Conservation (phyloP, 2,888 invertebrate genomes). For the Drosophila merina region DNA sequence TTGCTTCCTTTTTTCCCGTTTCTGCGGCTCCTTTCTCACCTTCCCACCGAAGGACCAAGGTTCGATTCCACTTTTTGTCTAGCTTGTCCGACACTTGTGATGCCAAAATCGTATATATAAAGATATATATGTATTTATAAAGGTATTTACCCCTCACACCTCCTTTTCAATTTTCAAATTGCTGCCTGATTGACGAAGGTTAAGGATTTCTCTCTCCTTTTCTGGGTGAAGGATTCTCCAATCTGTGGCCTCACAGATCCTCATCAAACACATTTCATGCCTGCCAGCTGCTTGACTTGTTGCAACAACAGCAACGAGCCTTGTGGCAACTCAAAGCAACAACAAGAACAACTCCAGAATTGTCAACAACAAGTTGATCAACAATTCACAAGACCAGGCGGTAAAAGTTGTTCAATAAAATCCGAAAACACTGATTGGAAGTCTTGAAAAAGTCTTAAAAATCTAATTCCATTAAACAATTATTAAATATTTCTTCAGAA, state of each 20-base stretch:
- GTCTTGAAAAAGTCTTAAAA: not conserved
- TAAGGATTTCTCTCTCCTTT: slow-evolving; percentile 24
- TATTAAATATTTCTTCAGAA: not conserved
- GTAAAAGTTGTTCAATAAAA: slow-evolving; percentile 45
- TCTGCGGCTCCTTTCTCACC: not conserved
- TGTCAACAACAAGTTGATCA: slow-evolving; percentile 42
- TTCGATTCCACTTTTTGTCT: slow-evolving; percentile 65
- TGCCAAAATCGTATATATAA: not conserved
- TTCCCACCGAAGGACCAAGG: slow-evolving; percentile 51
- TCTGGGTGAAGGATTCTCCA: slow-evolving; percentile 12
- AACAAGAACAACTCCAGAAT: slow-evolving; percentile 26
- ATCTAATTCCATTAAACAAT: not conserved
- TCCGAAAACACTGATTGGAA: slow-evolving; percentile 9
- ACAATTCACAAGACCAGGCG: slow-evolving; percentile 16
- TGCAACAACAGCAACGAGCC: slow-evolving; percentile 40
- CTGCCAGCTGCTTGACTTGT: slow-evolving; percentile 39
- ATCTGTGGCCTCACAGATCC: slow-evolving; percentile 54
- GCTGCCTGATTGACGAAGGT: slow-evolving; percentile 69
- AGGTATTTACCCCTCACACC: slow-evolving; percentile 6
- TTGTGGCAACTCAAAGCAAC: slow-evolving; percentile 7
- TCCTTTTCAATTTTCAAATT: slow-evolving; percentile 31
- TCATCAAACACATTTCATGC: slow-evolving; percentile 72
- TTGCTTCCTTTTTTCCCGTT: not conserved
- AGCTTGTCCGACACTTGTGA: slow-evolving; percentile 77
- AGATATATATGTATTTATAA: not conserved